Evolutionary conservation across 2,113 vertebrate species (phyloP), one percentile per base, ranked within the genome.

Genomic region (Platysteira castanea): DNA sequence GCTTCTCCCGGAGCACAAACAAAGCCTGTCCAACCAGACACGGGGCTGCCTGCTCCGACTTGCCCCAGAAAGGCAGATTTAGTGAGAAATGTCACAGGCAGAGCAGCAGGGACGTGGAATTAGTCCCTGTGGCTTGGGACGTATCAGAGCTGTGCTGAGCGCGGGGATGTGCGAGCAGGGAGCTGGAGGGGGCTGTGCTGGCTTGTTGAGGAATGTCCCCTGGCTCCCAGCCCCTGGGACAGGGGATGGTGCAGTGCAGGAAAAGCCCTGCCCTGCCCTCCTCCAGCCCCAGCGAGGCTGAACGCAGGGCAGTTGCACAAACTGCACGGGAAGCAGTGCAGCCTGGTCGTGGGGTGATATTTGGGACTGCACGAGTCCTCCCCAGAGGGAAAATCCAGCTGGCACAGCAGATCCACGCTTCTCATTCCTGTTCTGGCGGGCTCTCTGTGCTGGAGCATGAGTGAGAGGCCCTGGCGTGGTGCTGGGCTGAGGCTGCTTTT

Each of bases 21-120:
- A 91, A 61, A 98, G 97, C 97, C 96, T 86, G 98, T 79, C 97
- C 91, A 78, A 98, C 98, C 96, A 97, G 98, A 97, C 97, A 73
- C 21, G 21, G 63, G 88, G 74, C 12, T 56, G 84, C 95, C 91
- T 98, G 98, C 97, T 97, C 89, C 3, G 7, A 80, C 98, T 84
- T 49, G 98, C 96, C 97, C 90, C 88, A 65, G 76, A 94, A 90
- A 96, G 30, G 61, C 87, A 93, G 87, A 94, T 81, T 69, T 27
- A 73, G 86, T 57, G 95, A 90, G 96, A 84, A 90, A 93, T 31
- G 39, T 63, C 76, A 81, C 60, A 11, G 2, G 59, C 61, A 79
- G 52, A 87, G 88, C 78, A 68, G 73, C 56, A 84, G 42, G 90
- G 93, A 74, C 10, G 44, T 7, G 56, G 92, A 92, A 68, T 64